These are phyloP conservation scores for Parasteatoda tepidariorum DNA, from an alignment of 1,140 invertebrate species.

Conservation along the genomic window DNA sequence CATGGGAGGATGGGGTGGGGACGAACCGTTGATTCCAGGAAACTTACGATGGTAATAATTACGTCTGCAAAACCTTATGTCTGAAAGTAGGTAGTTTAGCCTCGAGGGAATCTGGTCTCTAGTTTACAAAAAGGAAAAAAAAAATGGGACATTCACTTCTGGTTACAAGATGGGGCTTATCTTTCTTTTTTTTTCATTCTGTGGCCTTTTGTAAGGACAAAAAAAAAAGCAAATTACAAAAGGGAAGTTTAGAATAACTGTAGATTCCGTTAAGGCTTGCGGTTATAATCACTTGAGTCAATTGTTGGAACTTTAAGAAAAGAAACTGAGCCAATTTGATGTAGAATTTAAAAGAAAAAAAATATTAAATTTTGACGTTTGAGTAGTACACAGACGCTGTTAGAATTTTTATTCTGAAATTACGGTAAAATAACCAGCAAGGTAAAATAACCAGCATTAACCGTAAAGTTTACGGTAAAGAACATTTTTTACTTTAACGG, in stretches of 20 bases:
- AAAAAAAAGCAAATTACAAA: neutral
- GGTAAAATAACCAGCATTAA: too few species aligned
- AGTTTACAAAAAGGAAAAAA: slow-evolving; percentile 37
- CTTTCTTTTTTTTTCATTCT: neutral
- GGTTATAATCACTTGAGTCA: too few species aligned
- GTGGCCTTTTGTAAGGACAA: neutral
- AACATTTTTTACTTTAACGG: too few species aligned
- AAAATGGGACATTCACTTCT: slow-evolving; percentile 47
- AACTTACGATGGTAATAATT: slow-evolving; percentile 42
- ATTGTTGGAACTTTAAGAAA: too few species aligned
- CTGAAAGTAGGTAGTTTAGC: neutral
- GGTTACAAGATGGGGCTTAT: slow-evolving; percentile 5
- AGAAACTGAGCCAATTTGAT: too few species aligned
- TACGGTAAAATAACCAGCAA: too few species aligned
- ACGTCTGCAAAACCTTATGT: slow-evolving; percentile 13
- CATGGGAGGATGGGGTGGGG: neutral
- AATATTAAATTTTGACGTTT: too few species aligned
- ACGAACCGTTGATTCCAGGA: slow-evolving; percentile 28
- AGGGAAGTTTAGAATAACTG: neutral
- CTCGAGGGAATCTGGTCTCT: slow-evolving; percentile 26
- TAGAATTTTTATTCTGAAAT: too few species aligned
- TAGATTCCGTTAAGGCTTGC: neutral
- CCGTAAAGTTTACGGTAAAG: too few species aligned
- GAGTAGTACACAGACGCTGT: too few species aligned
- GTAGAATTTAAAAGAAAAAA: too few species aligned